Percentiles rank a stretch among this genome's conserved stretches.
Evolutionary conservation across 2,888 invertebrate species (phyloP).

Genomic region (Yponomeuta malinellus): DNA sequence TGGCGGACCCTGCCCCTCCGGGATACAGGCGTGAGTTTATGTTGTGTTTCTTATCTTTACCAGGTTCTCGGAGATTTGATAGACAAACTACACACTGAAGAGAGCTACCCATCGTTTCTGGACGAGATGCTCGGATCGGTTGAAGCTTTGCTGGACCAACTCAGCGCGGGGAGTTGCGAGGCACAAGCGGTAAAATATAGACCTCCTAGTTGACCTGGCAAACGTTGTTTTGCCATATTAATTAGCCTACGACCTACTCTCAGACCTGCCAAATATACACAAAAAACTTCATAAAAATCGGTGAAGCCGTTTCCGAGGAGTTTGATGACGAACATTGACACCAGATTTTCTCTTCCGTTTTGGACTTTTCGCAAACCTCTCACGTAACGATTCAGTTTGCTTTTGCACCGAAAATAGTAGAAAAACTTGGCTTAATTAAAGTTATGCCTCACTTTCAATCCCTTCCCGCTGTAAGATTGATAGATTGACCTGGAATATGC

Average conservation of each 20-base stretch:
- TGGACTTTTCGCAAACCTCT: constrained; percentile 58
- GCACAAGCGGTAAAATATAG: neutral
- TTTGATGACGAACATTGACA: too few species aligned
- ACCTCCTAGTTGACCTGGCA: too few species aligned
- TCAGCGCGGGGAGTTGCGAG: constrained; percentile 23
- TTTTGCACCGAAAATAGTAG: constrained; percentile 45
- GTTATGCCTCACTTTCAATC: neutral
- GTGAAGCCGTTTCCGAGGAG: too few species aligned
- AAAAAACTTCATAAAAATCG: too few species aligned
- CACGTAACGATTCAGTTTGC: constrained; percentile 48
- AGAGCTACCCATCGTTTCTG: constrained; percentile 50
- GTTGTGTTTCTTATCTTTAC: too few species aligned
- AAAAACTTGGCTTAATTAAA: neutral
- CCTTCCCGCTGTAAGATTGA: neutral
- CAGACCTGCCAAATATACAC: too few species aligned
- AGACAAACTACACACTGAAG: constrained; percentile 52
- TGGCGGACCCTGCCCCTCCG: too few species aligned
- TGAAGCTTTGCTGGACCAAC: constrained; percentile 29
- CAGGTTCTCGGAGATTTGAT: constrained; percentile 51
- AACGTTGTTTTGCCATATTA: too few species aligned
- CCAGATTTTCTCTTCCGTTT: constrained; percentile 37
- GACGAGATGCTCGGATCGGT: constrained; percentile 44
- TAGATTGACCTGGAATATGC: too few species aligned
- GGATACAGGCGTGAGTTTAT: too few species aligned
- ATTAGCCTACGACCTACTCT: too few species aligned